Base-by-base conservation (phyloP, 2,888 invertebrate species). In the Drosophila cognata region DNA sequence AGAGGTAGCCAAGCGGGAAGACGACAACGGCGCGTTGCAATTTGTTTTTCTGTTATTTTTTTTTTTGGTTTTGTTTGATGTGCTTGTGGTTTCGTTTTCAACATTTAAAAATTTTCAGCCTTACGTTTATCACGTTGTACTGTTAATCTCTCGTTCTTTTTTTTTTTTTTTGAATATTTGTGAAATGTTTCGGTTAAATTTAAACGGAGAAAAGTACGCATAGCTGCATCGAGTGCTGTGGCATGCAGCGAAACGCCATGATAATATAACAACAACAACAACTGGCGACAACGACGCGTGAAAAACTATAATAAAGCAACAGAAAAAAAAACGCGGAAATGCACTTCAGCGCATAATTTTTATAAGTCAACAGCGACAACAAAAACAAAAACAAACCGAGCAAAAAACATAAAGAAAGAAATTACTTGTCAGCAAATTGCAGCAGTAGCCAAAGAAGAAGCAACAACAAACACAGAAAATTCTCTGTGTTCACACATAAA, bases 271-370 rank as follows among this genome's bases (percentile, higher is more conserved):
- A 60, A 58, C 46, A 64, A 62, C 46, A 61, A 58, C 51, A 67
- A 71, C 60, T 64, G 64, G 71, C 68, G 66, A 79, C 73, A 73
- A 71, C 82, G 74, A 79, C 79, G 78, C 76, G 76, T 76, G 76
- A 84, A 81, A 57, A 71, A 74, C 46, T 46, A 25, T 46, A 71
- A 62, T 69, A 70, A 77, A 64, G 66, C 35, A 68, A 52, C 53
- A 68, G 50, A 74, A 57, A 61, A 41, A 60, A 60, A 82, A 81
- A 85, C 72, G 88, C 85, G 85, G 85, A 88, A 85, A 86, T 87
- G 85, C 85, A 89, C 84, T 85, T 85, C 82, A 85, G 88, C 89
- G 88, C 82, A 85, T 89, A 86, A 86, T 84, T 88, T 84, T 71
- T 86, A 75, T 83, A 88, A 83, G 59, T 72, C 77, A 79, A 52